Base-by-base conservation (phyloP, 2,797 vertebrate species). In the Gorsachius magnificus region DNA sequence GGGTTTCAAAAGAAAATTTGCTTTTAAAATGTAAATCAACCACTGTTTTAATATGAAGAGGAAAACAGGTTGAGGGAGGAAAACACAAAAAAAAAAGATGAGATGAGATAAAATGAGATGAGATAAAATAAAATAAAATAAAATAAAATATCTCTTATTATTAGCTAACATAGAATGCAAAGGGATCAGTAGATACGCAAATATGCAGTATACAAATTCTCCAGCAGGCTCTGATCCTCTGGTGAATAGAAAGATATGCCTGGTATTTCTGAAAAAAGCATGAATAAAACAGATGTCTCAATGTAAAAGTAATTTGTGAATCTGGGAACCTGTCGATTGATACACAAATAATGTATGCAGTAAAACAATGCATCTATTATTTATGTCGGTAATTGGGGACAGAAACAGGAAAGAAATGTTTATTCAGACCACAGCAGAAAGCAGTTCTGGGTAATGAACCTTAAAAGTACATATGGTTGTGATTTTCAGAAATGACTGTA, bases 11-110 rank as follows among this genome's bases (percentile, higher is more conserved):
- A 82, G 68, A 92, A 90, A 94, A 64, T 8, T 54, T 60, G 25
- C 58, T 94, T 97, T 95, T 96, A 95, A 96, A 95, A 97, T 96
- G 93, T 87, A 96, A 96, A 97, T 96, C 75, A 90, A 56, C 36
- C 16, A 50, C 50, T 63, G 11, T 82, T 54, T 83, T 89, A 93
- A 83, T 66, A 65, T 38, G 31, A 83, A 63, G 10, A 72, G 31
- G 82, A 92, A 89, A 96, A 74, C 53, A 85, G 54, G 74, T 50
- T 69, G n/a, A 64, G 25, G 9, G 66, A 89, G 48, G 38, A 5
- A 91, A 93, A 95, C 29, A 83, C 8, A 57, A 56, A 63, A 2
- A 56, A 25, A 63, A 35, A 29, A 22, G 41, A 41, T 41, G 5
- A 43, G 16, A 13, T n/a, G 4, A 50, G 12, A 71, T 18, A 9